Evolutionary conservation across 2,113 vertebrate species (phyloP).

Genomic region (Ochotona curzoniae): DNA sequence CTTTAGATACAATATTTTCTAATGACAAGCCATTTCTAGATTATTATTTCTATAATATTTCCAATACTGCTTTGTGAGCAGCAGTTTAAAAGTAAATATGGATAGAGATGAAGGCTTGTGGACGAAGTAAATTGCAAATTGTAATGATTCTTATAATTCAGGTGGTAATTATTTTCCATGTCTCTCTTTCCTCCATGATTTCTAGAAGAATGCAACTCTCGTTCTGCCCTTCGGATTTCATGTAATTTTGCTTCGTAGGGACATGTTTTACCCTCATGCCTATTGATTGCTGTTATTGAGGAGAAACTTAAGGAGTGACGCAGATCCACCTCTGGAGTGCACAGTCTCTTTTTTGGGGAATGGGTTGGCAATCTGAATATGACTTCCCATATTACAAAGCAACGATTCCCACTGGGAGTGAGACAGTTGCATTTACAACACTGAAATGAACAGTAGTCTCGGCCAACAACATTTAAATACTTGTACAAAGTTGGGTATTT

Average conservation of each 20-base stretch:
- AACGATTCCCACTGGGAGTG: neutral
- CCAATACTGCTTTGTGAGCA: neutral
- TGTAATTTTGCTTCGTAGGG: neutral
- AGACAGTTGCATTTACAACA: neutral
- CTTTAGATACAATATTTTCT: neutral
- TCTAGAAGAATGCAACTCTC: neutral
- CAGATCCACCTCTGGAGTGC: neutral
- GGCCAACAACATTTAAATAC: neutral
- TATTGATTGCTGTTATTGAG: neutral
- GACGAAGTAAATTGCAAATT: neutral
- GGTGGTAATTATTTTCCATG: neutral
- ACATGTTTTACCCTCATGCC: neutral
- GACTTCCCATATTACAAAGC: neutral
- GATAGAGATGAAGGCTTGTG: neutral
- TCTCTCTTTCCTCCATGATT: neutral
- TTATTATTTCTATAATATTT: neutral
- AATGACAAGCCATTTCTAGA: neutral
- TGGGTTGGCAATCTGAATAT: neutral
- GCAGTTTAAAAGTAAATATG: neutral
- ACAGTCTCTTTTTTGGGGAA: neutral
- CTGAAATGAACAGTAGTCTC: neutral
- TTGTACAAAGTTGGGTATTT: constrained; percentile 45
- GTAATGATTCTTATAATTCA: neutral
- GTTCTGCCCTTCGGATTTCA: neutral
- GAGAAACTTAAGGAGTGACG: neutral